Base-by-base conservation (phyloP, 2,113 vertebrate genomes). In the Chionomys nivalis region DNA sequence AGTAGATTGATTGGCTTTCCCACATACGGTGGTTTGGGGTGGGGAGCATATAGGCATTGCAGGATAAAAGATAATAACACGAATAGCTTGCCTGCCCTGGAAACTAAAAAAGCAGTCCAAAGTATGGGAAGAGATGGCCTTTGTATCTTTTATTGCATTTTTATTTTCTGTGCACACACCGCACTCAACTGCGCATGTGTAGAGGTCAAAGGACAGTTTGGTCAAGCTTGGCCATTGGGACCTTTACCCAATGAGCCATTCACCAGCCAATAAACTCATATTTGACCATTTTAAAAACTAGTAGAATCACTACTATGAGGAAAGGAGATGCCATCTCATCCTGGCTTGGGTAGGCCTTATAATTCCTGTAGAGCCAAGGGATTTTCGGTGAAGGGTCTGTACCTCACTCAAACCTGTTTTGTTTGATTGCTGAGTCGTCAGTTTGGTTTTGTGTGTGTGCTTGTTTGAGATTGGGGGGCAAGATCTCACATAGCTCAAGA, bases 321-420 rank as follows among this genome's bases (percentile, higher is more conserved):
- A 65, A 31, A 91, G 44, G 14, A 47, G 24, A 2, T 58, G 3
- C 26, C 55, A 1, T 36, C 31, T 23, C 24, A 72, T 52, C 7
- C 66, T 19, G 44, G 52, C 8, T 5, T 73, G 44, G 44, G 47
- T 23, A 33, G 94, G 76, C 77, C 87, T 95, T 49, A 96, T 91
- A 94, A 90, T 97, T 89, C 96, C 88, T 68, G 33, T 77, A 94
- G 94, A 86, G 5, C 19, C 42, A 66, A 21, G 61, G 63, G 36
- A n/a, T 65, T 55, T 88, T 72, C 95, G 7, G 2, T 13, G 14
- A 97, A 73, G 93, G 76, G 93, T 91, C 95, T 7, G 47, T 72
- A 58, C 91, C 96, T 17, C 77, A 65, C 91, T 96, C 97, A 79
- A 93, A 61, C 86, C 93, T 5, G 0, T 3, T 55, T 13, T 36